A percentile compares a stretch with the other conserved stretches of the same genome.
Evolutionary conservation across 2,888 invertebrate species (phyloP).

Genomic region (Campopleginae sp.): DNA sequence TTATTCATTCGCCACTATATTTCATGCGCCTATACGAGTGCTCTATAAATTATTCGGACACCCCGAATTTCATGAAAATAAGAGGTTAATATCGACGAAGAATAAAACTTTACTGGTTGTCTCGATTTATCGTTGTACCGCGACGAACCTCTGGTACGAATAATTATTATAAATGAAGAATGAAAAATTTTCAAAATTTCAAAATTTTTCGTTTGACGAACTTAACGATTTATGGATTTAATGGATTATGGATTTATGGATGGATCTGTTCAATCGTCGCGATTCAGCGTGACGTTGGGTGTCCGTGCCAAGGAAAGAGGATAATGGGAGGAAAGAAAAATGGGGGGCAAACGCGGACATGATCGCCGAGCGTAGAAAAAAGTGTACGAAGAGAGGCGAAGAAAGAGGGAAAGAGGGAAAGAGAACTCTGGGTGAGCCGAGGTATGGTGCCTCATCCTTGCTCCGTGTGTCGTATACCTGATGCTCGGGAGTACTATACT

Average conservation of each 20-base stretch:
- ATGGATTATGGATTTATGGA: no score
- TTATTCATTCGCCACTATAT: background rate
- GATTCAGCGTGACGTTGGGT: background rate
- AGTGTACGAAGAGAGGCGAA: conserved; percentile 2
- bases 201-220: no score
- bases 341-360: background rate
- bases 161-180: background rate
- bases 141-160: background rate
- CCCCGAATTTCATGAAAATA: conserved; percentile 10
- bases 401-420: background rate
- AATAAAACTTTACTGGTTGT: background rate
- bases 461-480: conserved; percentile 67
- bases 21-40: conserved; percentile 7
- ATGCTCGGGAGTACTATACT: conserved; percentile 61
- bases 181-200: background rate
- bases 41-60: conserved; percentile 26
- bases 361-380: conserved; percentile 22
- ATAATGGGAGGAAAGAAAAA: background rate
- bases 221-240: no score
- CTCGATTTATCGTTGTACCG: background rate
- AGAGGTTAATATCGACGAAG: background rate
- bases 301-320: background rate
- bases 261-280: background rate
- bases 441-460: background rate
- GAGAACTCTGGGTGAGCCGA: conserved; percentile 37